Evolutionary conservation across 2,113 vertebrate genomes (phyloP).

Genomic region (Rhinoderma darwinii): DNA sequence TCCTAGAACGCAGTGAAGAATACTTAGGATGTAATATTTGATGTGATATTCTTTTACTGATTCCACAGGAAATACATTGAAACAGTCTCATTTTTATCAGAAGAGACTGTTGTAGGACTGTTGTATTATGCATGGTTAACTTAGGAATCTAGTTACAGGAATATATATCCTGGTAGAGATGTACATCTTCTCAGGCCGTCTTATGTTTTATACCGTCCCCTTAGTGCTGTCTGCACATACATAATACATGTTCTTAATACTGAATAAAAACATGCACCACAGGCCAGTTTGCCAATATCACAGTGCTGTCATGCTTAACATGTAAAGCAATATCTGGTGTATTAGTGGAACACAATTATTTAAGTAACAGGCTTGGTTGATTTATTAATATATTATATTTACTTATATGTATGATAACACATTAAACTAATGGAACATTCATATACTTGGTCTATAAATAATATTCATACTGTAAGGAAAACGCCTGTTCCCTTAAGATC

Average conservation of each 20-base stretch:
- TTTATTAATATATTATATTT: too few relatives aligned
- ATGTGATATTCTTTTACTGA: too few relatives aligned
- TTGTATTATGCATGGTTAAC: conserved; percentile 45
- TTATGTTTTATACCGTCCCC: background rate
- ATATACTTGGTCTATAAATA: too few relatives aligned
- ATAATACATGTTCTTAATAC: background rate
- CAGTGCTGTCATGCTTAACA: too few relatives aligned
- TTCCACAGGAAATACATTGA: background rate
- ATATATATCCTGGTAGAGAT: conserved; percentile 12
- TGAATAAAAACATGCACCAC: background rate
- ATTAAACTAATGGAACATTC: too few relatives aligned
- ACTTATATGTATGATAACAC: too few relatives aligned
- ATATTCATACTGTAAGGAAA: too few relatives aligned
- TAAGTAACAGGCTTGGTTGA: too few relatives aligned
- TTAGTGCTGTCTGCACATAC: background rate
- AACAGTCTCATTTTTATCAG: background rate
- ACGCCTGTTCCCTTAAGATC: too few relatives aligned
- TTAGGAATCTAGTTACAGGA: conserved; percentile 57
- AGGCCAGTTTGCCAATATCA: background rate
- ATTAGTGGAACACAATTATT: too few relatives aligned
- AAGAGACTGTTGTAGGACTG: conserved; percentile 49
- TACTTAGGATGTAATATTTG: background rate
- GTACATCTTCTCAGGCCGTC: conserved; percentile 2
- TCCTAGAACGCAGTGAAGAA: background rate
- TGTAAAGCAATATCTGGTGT: too few relatives aligned